Evolutionary conservation across 1,140 invertebrate species (phyloP), one percentile per base, ranked within the genome.

Genomic region (Charaxes varanes): DNA sequence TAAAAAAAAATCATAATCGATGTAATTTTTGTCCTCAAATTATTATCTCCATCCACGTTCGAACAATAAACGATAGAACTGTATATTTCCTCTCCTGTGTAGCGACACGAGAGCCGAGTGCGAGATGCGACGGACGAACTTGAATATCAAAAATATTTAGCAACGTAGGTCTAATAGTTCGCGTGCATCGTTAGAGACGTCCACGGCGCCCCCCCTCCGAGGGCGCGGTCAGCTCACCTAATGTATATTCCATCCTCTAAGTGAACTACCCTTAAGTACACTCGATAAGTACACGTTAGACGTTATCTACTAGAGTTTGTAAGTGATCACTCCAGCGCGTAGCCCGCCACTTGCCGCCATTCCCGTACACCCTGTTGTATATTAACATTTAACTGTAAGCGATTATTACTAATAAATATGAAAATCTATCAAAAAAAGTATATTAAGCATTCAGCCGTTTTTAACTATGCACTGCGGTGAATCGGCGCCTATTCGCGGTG

Each of bases 191-290:
- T 62, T 74, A 69, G 56, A 58, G 43, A 48, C 49, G 60, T 65
- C 60, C 55, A 63, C 54, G 45, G 40, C 31, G 45, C 21, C 27
- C 17, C 21, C 28, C 21, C 24, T 41, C 47, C 51, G 45, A 35
- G 53, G 43, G 47, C 41, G 24, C 63, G 63, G 58, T 52, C 46
- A 77, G 63, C 58, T 77, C 74, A 79, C 62, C 62, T 81, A 78
- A 76, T 78, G 73, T 82, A 82, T 82, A 82, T 82, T 82, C 74
- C 74, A 76, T 82, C 78, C 74, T 79, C 53, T 69, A 77, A 78
- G 67, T 55, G 43, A 66, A 55, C 48, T 78, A 68, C 68, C 42
- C 30, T 63, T 72, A 74, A 78, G 72, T 78, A 78, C 73, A 73
- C 57, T 65, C 58, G 72, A 66, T 58, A 57, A 81, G 69, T 74